Base-by-base conservation (phyloP, 2,797 vertebrate species). In the Novumbra hubbsi region DNA sequence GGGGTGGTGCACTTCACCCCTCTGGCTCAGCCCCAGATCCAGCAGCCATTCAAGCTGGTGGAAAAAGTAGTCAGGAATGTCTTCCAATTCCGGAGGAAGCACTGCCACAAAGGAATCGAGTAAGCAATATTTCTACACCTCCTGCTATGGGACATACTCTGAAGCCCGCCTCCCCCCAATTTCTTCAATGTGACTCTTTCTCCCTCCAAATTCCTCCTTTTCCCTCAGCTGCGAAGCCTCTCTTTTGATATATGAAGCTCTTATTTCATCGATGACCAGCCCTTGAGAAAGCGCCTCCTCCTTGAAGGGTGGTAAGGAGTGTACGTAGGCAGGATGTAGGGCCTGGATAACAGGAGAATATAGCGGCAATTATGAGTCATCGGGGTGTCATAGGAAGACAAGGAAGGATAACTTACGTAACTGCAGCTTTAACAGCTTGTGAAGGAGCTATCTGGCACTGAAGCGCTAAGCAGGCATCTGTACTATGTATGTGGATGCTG, bases 11-110 rank as follows among this genome's bases (percentile, higher is more conserved):
- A 92, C 88, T 96, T 99, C 89, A 96, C 93, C 9, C 98, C 98
- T 0, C 85, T 99, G 89, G 87, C 90, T 71, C 82, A 92, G 76
- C 95, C 98, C 52, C 92, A 91, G 91, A 99, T 99, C 83, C 80
- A 95, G 85, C 97, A 98, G 86, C 96, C 98, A 0, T 99, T 99
- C 85, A 82, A 92, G 80, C 85, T 99, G 70, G 96, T 99, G 82
- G 97, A 99, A 88, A 98, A 95, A 87, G 89, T 99, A 19, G 94
- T 99, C 80, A 93, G 45, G 86, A 96, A 93, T 28, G 75, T 90
- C 64, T 99, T 99, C 84, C 97, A 98, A 73, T 98, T 97, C 86
- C 94, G 96, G 83, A 93, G 96, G 88, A 99, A 99, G 88, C 85
- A 95, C 87, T 99, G 97, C 86, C 81, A 92, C 79, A 95, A 90